These are phyloP conservation scores for Ascaphus truei DNA, from an alignment of 2,113 vertebrate genomes.

Conservation along the genomic window DNA sequence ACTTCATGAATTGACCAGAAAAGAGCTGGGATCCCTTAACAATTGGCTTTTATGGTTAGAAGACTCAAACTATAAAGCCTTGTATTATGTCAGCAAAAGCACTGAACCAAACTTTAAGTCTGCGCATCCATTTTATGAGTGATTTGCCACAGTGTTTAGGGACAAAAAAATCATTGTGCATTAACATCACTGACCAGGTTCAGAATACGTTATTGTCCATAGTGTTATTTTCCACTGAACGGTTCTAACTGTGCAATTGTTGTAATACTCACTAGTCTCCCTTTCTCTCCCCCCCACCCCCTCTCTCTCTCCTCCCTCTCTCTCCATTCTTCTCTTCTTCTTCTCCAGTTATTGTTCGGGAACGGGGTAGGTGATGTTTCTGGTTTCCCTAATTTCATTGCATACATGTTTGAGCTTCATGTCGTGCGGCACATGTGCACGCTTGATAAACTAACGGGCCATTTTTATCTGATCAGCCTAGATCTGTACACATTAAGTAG, in stretches of 20 bases:
- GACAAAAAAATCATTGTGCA: neutral
- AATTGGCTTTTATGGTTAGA: too few relatives aligned
- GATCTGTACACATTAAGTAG: neutral
- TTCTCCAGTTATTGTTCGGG: constrained; percentile 95
- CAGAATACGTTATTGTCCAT: too few relatives aligned
- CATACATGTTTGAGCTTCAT: neutral
- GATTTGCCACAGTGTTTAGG: neutral
- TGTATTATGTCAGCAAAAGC: neutral
- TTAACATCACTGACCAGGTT: neutral
- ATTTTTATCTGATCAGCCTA: neutral
- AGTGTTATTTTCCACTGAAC: too few relatives aligned
- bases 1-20: too few relatives aligned
- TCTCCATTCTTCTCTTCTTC: constrained; percentile 46
- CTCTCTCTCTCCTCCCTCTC: neutral
- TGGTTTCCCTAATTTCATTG: constrained; percentile 3
- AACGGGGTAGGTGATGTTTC: constrained; percentile 79
- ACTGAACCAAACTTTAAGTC: neutral
- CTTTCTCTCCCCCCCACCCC: too few relatives aligned
- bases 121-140: neutral
- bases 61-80: too few relatives aligned
- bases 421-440: neutral
- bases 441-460: neutral
- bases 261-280: neutral
- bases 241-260: neutral
- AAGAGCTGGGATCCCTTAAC: too few relatives aligned